Evolutionary conservation across 2,797 vertebrate genomes (phyloP).

Genomic region (Novumbra hubbsi): DNA sequence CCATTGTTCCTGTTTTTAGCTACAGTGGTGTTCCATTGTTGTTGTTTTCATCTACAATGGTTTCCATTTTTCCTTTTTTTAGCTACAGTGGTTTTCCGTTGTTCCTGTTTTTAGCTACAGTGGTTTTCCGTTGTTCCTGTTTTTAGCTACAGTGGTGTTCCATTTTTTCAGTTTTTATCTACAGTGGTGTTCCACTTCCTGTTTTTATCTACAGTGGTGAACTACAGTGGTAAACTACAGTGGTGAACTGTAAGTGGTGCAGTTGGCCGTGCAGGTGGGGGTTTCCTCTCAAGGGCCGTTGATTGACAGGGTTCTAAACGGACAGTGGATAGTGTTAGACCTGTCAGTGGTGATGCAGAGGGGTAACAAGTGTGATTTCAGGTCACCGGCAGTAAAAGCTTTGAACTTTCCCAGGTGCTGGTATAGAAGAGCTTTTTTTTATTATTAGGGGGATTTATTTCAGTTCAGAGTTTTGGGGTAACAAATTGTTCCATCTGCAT

Average conservation of each 20-base stretch:
- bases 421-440: background rate
- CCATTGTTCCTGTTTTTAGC: slow-evolving; percentile 31
- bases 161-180: no score
- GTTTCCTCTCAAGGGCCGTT: slow-evolving; percentile 15
- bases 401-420: background rate
- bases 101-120: no score
- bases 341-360: slow-evolving; percentile 33
- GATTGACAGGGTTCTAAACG: slow-evolving; percentile 40
- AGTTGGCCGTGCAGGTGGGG: background rate
- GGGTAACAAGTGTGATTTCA: slow-evolving; percentile 31
- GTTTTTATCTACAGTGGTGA: no score
- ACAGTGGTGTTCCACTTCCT: no score
- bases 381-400: slow-evolving; percentile 9
- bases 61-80: no score
- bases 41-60: no score
- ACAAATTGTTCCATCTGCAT: background rate
- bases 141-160: no score
- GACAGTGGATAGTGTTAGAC: slow-evolving; percentile 34
- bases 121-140: no score
- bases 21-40: no score
- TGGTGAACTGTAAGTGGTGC: no score
- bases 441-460: background rate
- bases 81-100: no score
- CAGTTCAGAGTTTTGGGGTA: background rate
- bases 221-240: no score